These are phyloP conservation scores for Pseudomyrmex sp. DNA, from an alignment of 1,140 invertebrate genomes.

Conservation along the genomic window DNA sequence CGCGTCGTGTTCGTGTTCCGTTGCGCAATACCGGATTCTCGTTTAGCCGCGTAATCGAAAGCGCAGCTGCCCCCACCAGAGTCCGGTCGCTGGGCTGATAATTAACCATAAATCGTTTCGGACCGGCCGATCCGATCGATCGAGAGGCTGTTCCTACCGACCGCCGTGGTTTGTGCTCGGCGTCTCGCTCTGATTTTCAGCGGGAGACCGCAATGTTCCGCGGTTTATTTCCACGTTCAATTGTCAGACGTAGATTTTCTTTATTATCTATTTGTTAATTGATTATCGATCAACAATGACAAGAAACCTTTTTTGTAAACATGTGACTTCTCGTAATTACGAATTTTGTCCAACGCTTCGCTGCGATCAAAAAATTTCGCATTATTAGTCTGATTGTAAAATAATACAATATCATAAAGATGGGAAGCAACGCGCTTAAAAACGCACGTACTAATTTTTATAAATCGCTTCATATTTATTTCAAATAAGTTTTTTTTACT, in stretches of 20 bases:
- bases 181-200: conserved; percentile 41
- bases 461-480: conserved; percentile 19
- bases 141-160: background rate
- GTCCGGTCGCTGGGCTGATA: conserved; percentile 63
- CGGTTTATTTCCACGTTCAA: background rate
- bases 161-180: background rate
- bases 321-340: no score
- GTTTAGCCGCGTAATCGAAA: conserved; percentile 55
- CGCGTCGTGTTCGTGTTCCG: conserved; percentile 20
- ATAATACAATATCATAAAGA: no score
- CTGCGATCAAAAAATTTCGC: background rate
- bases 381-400: no score
- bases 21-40: conserved; percentile 57
- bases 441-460: background rate
- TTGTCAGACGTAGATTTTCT: no score
- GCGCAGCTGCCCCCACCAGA: conserved; percentile 14
- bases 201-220: background rate
- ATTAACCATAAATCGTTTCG: conserved; percentile 77
- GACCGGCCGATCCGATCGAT: conserved; percentile 67
- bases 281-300: no score
- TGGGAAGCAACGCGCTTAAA: no score
- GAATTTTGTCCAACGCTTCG: background rate
- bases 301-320: no score
- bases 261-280: conserved; percentile 9
- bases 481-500: background rate